These are phyloP conservation scores for Actias luna DNA, from an alignment of 2,888 invertebrate species.

Conservation along the genomic window DNA sequence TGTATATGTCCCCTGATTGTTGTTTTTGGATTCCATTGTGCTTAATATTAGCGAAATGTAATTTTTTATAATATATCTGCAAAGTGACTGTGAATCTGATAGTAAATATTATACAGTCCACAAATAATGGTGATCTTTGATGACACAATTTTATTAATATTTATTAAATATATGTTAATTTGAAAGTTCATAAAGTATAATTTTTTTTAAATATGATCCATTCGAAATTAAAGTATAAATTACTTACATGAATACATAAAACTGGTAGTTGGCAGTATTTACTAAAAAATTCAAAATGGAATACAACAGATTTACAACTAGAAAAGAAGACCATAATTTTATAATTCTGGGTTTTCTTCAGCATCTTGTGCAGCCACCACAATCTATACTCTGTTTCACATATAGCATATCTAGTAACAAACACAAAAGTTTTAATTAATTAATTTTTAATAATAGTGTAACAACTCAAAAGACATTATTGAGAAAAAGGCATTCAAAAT, in stretches of 20 bases:
- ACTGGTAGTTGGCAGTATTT: conserved; percentile 94
- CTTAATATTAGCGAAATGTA: too few species aligned
- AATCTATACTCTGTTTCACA: conserved; percentile 96
- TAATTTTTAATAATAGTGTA: too few species aligned
- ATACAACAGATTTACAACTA: conserved; percentile 98
- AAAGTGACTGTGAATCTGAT: too few species aligned
- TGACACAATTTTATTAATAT: too few species aligned
- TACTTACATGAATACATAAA: conserved; percentile 95
- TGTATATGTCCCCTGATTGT: too few species aligned
- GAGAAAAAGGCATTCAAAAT: too few species aligned
- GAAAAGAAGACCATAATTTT: conserved; percentile 98
- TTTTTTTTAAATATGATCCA: background rate
- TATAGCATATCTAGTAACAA: conserved; percentile 88
- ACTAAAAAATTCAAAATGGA: conserved; percentile 94
- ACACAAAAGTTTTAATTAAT: conserved; percentile 8
- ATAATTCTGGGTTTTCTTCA: conserved; percentile 95
- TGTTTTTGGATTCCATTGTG: too few species aligned
- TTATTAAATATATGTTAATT: background rate
- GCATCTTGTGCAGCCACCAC: conserved; percentile 95
- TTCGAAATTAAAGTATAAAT: conserved; percentile 1
- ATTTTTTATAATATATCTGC: too few species aligned
- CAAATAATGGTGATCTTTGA: too few species aligned
- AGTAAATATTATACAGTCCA: too few species aligned
- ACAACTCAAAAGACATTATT: too few species aligned
- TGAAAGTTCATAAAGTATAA: background rate